phyloP scores from a whole-genome alignment of 2,888 invertebrate genomes.

The Agriopis marginaria region DNA sequence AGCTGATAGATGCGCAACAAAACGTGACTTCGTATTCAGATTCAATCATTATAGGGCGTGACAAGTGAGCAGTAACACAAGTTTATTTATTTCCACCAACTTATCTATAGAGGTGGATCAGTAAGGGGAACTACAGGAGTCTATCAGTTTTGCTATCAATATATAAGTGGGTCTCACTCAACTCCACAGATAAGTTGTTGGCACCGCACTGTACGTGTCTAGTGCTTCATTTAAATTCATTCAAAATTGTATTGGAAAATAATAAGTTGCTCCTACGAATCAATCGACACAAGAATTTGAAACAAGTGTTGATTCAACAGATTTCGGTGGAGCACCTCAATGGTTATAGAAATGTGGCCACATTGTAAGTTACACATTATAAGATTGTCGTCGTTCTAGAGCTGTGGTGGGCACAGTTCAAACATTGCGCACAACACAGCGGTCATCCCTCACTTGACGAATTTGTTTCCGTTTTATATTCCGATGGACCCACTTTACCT shows the following conservation, averaged over 20 bases:
- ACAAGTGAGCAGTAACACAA: constrained; percentile 1
- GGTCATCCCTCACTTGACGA: constrained; percentile 1
- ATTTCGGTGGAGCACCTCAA: background rate
- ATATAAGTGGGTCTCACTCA: too few relatives aligned
- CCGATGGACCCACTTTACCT: too few relatives aligned
- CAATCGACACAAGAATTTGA: background rate
- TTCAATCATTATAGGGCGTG: background rate
- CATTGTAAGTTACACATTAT: too few relatives aligned
- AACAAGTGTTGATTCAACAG: background rate
- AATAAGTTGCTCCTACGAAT: background rate
- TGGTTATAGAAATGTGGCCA: too few relatives aligned
- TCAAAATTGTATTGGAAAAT: background rate
- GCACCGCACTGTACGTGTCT: too few relatives aligned
- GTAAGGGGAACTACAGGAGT: too few relatives aligned
- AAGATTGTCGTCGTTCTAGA: too few relatives aligned
- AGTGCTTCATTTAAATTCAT: constrained; percentile 1
- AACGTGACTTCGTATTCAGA: background rate
- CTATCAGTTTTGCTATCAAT: too few relatives aligned
- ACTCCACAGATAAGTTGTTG: too few relatives aligned
- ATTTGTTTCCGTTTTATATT: background rate
- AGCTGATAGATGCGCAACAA: background rate
- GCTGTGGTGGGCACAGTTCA: background rate
- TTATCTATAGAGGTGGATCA: background rate
- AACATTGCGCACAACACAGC: background rate
- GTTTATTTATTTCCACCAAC: background rate